A percentile compares a stretch with the other conserved stretches of the same genome.
Evolutionary conservation across 2,797 vertebrate genomes (phyloP).

Genomic region (Siniperca scherzeri): DNA sequence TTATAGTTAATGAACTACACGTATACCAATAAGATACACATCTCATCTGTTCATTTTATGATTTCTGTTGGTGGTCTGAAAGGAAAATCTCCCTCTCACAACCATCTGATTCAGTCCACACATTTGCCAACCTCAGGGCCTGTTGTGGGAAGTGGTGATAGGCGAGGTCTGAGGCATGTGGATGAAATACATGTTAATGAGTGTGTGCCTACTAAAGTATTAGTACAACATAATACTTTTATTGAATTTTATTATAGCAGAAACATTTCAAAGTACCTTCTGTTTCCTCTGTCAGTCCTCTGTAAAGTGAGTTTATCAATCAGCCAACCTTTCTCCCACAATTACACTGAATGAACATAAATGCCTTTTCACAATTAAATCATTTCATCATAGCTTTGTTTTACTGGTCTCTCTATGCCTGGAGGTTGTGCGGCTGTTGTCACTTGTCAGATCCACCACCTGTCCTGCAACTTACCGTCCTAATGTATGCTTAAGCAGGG

Average conservation of each 20-base stretch:
- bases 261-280: not conserved
- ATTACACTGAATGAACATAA: not conserved
- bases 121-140: too few species aligned
- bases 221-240: not conserved
- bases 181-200: not conserved
- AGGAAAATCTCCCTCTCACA: not conserved
- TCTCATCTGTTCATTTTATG: accelerated
- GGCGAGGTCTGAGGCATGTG: not conserved
- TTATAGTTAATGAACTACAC: not conserved
- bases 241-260: not conserved
- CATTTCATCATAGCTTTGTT: not conserved
- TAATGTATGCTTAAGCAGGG: constrained; percentile 55
- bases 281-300: not conserved
- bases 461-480: constrained; percentile 56
- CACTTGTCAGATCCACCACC: constrained; percentile 47
- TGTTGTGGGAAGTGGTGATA: not conserved
- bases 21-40: not conserved
- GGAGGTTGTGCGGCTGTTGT: constrained; percentile 1
- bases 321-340: not conserved
- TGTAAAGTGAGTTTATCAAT: not conserved
- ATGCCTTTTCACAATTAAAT: not conserved
- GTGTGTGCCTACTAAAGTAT: not conserved
- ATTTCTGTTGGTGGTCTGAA: not conserved
- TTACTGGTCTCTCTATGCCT: not conserved
- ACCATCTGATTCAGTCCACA: not conserved